These are phyloP conservation scores for Astyanax mexicanus DNA, from an alignment of 2,797 vertebrate genomes.

Conservation along the genomic window DNA sequence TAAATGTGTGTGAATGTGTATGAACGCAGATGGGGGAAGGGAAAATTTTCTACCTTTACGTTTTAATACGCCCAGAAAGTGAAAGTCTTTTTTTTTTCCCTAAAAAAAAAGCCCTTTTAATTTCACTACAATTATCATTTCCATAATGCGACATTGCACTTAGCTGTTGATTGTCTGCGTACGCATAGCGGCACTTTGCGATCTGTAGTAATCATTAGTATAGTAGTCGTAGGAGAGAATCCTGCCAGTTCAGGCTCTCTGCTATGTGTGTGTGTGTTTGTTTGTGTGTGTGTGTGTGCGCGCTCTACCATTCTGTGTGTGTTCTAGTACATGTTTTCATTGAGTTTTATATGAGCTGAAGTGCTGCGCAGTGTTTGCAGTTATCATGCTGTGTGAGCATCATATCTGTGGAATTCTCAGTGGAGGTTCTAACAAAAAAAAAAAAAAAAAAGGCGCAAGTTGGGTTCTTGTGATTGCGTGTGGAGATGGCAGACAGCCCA, in stretches of 20 bases:
- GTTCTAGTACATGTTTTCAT: constrained; percentile 2
- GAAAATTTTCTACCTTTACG: neutral
- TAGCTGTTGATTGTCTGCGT: constrained; percentile 10
- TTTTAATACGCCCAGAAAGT: constrained; percentile 24
- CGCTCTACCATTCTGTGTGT: too few species aligned
- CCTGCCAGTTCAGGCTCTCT: too few species aligned
- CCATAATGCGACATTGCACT: constrained; percentile 28
- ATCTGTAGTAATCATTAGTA: neutral
- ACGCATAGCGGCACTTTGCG: constrained; percentile 8
- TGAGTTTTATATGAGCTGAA: constrained; percentile 36
- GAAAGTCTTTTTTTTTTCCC: neutral
- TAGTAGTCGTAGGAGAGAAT: neutral
- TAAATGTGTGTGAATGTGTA: constrained; percentile 17
- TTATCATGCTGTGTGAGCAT: constrained; percentile 49
- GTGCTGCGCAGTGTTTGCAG: constrained; percentile 58
- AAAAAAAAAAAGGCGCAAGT: neutral
- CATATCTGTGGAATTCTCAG: constrained; percentile 24
- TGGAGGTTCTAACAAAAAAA: constrained; percentile 19
- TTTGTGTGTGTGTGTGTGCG: constrained; percentile 13
- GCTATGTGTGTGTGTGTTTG: neutral
- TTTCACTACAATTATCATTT: constrained; percentile 34
- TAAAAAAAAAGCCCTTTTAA: constrained; percentile 19
- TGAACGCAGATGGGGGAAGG: neutral
- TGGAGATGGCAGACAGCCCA: neutral
- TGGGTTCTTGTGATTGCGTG: neutral